phyloP scores from a whole-genome alignment of 2,113 vertebrate species.

The Campylomormyrus numenius region DNA sequence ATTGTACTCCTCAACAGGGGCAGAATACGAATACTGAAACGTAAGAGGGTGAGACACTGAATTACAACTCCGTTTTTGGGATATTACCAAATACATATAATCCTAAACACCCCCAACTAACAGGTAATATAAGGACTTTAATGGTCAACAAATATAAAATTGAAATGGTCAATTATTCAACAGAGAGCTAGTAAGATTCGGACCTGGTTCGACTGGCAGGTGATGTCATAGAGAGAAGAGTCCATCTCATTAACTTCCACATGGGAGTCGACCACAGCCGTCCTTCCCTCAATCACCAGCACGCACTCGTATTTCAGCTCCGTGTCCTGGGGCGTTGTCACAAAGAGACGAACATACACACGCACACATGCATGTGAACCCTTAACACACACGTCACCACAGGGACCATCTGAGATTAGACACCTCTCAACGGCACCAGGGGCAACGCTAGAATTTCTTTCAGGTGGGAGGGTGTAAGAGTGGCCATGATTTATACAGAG shows the following conservation, averaged over 20 bases:
- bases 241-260: constrained; percentile 70
- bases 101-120: not conserved
- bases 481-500: not conserved
- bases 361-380: not conserved
- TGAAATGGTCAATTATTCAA: not conserved
- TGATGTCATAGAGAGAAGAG: constrained; percentile 72
- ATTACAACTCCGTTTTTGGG: not conserved
- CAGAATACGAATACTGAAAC: constrained; percentile 75
- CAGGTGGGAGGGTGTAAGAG: not conserved
- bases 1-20: constrained; percentile 68
- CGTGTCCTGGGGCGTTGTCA: constrained; percentile 62
- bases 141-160: not conserved
- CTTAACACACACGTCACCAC: not conserved
- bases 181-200: not conserved
- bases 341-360: not conserved
- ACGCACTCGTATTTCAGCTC: constrained; percentile 82
- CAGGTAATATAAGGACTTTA: not conserved
- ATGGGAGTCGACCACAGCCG: constrained; percentile 77
- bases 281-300: constrained; percentile 77
- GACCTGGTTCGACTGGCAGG: constrained; percentile 80
- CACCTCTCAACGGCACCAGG: not conserved
- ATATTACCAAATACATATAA: not conserved
- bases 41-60: not conserved
- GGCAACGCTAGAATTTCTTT: not conserved
- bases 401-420: not conserved